A percentile compares a stretch with the other conserved stretches of the same genome.
Evolutionary conservation across 2,113 vertebrate species (phyloP).

Genomic region (Gobio gobio): DNA sequence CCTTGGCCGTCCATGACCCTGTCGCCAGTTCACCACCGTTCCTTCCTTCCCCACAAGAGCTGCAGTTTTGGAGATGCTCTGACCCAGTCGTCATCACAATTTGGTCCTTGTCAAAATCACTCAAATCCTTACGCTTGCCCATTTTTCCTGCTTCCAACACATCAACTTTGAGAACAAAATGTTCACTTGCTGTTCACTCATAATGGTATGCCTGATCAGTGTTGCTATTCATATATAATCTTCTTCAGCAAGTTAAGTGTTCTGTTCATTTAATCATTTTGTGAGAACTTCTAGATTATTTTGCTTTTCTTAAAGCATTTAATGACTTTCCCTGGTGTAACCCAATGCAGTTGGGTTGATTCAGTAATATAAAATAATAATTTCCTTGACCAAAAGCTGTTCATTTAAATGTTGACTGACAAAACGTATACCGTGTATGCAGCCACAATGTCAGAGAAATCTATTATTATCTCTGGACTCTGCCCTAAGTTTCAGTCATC

Average conservation of each 20-base stretch:
- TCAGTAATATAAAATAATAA: not conserved
- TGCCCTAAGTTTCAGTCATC: not conserved
- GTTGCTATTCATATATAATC: too few relatives aligned
- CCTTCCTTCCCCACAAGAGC: too few relatives aligned
- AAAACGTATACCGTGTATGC: not conserved
- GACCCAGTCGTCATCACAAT: too few relatives aligned
- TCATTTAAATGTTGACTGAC: not conserved
- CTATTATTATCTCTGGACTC: not conserved
- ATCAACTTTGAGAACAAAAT: too few relatives aligned
- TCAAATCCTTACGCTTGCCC: too few relatives aligned
- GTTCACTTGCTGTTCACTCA: too few relatives aligned
- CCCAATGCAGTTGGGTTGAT: not conserved
- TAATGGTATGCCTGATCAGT: too few relatives aligned
- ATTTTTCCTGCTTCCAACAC: too few relatives aligned
- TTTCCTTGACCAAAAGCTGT: not conserved
- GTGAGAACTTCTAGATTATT: not conserved
- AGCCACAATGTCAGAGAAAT: not conserved
- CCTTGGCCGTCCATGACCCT: too few relatives aligned
- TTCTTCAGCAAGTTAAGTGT: not conserved
- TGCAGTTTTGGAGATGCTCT: too few relatives aligned
- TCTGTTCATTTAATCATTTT: not conserved
- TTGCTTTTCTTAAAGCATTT: not conserved
- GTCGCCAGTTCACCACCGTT: too few relatives aligned
- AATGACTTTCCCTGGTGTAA: not conserved
- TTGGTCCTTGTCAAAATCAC: too few relatives aligned